A percentile compares a stretch with the other conserved stretches of the same genome.
Conservation (phyloP, 2,797 vertebrate genomes). For the Kryptopterus vitreolus region DNA sequence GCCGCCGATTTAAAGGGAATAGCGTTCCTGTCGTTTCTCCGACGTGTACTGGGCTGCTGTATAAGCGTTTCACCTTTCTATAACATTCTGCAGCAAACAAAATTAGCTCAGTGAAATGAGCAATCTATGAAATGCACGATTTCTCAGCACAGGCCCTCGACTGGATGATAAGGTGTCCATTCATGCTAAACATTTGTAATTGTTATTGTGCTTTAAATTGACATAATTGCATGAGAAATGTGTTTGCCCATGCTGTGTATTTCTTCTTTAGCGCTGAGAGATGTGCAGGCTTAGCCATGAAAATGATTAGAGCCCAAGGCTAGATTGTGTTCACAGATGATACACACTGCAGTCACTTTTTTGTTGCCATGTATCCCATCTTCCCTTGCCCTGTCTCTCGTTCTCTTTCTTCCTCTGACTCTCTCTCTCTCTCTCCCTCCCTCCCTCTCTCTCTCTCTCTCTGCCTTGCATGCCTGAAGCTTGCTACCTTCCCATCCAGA, state of each 20-base stretch:
- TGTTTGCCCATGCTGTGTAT: constrained; percentile 17
- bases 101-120: constrained; percentile 21
- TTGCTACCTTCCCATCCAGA: constrained; percentile 32
- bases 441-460: not conserved
- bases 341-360: constrained; percentile 18
- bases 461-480: constrained; percentile 34
- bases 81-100: constrained; percentile 32
- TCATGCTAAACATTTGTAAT: constrained; percentile 35
- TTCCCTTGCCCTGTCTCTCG: constrained; percentile 4
- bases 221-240: constrained; percentile 9
- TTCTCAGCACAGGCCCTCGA: not conserved
- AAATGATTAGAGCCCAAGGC: constrained; percentile 18
- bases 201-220: constrained; percentile 29
- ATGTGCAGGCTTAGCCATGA: not conserved
- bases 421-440: not conserved
- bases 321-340: constrained; percentile 31
- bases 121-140: not conserved
- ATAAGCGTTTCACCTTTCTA: constrained; percentile 6
- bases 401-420: constrained; percentile 8
- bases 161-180: constrained; percentile 25
- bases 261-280: constrained; percentile 16
- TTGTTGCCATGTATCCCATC: constrained; percentile 28
- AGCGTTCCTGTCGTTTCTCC: not conserved
- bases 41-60: not conserved
- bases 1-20: not conserved